Base-by-base conservation (phyloP, 2,113 vertebrate species). In the Apteryx mantelli region DNA sequence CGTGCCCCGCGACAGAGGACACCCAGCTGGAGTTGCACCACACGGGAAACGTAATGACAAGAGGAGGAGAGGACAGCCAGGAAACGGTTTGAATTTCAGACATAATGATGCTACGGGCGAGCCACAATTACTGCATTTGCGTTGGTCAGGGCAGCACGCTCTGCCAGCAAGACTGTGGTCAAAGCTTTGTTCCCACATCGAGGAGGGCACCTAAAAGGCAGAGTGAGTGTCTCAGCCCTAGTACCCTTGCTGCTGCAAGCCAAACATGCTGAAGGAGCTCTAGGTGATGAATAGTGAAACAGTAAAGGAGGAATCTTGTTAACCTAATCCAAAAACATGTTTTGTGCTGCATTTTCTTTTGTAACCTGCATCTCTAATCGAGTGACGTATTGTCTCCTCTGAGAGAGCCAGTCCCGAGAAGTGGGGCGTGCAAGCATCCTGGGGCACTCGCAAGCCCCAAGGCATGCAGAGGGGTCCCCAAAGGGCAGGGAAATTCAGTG, bases 81-180 rank as follows among this genome's bases (percentile, higher is more conserved):
- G 79, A 94, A 91, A 83, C 25, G 36, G 28, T 91, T 66, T 50
- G 20, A 48, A 74, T 91, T 89, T 93, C 28, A 58, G 75, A 36
- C 82, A 80, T 32, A 77, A 93, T 24, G 82, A 88, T 70, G 58
- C 34, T 83, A 74, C 58, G 53, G 79, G 63, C 30, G 86, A 93
- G 40, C 90, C 90, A 94, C 78, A 93, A 93, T 94, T 93, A 88
- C 85, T 77, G 34, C 36, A 44, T 90, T 91, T 66, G 82, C 63
- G 58, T 32, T 74, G 76, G 88, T 88, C 63, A 36, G 1, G 3
- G 60, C 80, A 94, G 26, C 42, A 60, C 32, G 32, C 38, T 24
- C 20, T 80, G 82, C 48, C 85, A 89, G 89, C 64, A 91, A 85
- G 89, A 76, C 8, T 11, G 34, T 53, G 79, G 70, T 74, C n/a